phyloP scores from a whole-genome alignment of 2,113 vertebrate genomes.

The Bubo scandiacus region DNA sequence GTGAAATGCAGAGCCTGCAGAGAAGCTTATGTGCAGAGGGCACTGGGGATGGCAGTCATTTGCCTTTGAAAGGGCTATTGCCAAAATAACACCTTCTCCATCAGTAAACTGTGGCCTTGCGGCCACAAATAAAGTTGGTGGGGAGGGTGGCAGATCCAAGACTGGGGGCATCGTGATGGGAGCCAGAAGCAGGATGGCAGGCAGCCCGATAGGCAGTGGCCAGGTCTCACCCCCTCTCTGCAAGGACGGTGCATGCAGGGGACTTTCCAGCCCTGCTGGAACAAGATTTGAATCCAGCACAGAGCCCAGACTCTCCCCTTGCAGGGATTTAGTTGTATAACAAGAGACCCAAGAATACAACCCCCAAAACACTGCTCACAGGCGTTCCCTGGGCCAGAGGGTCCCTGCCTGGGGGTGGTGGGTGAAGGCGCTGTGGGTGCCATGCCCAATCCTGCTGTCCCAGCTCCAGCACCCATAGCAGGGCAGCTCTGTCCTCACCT shows the following conservation, averaged over 20 bases:
- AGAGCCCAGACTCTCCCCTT: neutral
- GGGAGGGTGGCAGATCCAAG: neutral
- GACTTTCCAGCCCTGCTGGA: neutral
- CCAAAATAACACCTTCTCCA: neutral
- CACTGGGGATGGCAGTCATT: neutral
- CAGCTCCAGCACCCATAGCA: neutral
- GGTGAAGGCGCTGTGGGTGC: neutral
- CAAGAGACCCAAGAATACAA: accelerated
- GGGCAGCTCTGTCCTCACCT: neutral
- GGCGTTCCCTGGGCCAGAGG: neutral
- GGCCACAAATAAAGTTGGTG: neutral
- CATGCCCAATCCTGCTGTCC: neutral
- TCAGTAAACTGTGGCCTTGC: neutral
- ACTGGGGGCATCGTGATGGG: accelerated
- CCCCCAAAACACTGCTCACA: neutral
- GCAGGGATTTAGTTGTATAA: neutral
- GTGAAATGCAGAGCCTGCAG: neutral
- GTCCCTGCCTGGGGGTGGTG: neutral
- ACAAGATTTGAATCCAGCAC: accelerated
- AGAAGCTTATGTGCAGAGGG: neutral
- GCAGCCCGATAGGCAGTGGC: neutral
- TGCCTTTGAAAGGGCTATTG: neutral
- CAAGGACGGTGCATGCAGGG: accelerated
- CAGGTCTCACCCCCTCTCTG: neutral
- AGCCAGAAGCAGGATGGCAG: neutral